Base-by-base conservation (phyloP, 2,797 vertebrate genomes). In the Oreortyx pictus region DNA sequence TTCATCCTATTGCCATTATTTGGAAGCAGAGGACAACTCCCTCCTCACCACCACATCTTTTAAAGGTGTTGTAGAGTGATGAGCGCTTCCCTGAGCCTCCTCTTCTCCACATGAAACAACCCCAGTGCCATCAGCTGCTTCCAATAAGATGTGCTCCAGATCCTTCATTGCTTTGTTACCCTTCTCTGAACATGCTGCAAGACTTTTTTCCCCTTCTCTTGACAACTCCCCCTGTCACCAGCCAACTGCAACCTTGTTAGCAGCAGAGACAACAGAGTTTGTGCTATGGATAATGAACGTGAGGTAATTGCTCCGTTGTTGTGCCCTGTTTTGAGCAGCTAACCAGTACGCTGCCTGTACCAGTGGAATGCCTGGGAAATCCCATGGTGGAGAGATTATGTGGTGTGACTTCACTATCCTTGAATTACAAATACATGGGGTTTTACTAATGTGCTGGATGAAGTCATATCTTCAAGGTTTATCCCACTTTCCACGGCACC, bases 281-380 rank as follows among this genome's bases (percentile, higher is more conserved):
- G 52, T 60, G 2, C 56, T 7, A 9, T 23, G 74, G 41, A 14
- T 41, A 52, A 33, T 0, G 0, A 19, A 18, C 0, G 0, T 16
- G 44, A 24, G 24, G 44, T 8, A 15, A 24, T 9, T 67, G 22
- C 31, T 66, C 8, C 9, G 0, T 16, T 14, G 20, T 6, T 20
- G 18, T 56, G 43, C 75, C 23, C 20, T 41, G 39, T 27, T 44
- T 74, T 39, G 24, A 78, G 52, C 27, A 66, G 9, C 46, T 66
- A 0, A 4, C 15, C 50, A 15, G 14, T 7, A 11, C 5, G 31
- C 31, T 75, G 23, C 27, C 47, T 18, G 14, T 14, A 20, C 20
- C 49, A 49, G n/a, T 41, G 41, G 54, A 72, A 77, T 2, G 12
- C 29, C 60, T 60, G 39, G 27, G 54, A 62, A 60, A 64, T 29